Evolutionary conservation across 1,140 invertebrate genomes (phyloP).

Genomic region (Pachypsylla venusta): DNA sequence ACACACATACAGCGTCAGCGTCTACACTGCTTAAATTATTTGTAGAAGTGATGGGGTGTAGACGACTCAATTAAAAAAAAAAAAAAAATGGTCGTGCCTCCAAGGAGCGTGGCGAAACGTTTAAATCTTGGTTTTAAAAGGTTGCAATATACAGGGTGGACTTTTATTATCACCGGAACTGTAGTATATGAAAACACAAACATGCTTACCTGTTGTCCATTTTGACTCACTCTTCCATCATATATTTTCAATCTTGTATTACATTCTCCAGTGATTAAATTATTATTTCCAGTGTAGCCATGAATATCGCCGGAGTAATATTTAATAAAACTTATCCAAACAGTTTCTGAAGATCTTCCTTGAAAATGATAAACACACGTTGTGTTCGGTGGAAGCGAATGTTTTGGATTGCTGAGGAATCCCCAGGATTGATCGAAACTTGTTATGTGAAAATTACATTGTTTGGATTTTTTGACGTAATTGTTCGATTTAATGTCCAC

Average conservation of each 20-base stretch:
- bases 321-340: conserved; percentile 72
- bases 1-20: too few relatives aligned
- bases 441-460: conserved; percentile 59
- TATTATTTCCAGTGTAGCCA: conserved; percentile 38
- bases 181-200: too few relatives aligned
- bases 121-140: too few relatives aligned
- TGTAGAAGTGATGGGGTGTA: too few relatives aligned
- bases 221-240: conserved; percentile 47
- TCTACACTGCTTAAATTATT: too few relatives aligned
- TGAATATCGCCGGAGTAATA: conserved; percentile 50
- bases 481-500: conserved; percentile 55
- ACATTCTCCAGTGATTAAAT: conserved; percentile 43
- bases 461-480: conserved; percentile 51
- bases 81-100: too few relatives aligned
- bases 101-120: too few relatives aligned
- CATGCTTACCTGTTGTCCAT: too few relatives aligned
- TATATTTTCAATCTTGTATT: conserved; percentile 56
- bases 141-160: too few relatives aligned
- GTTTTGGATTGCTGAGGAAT: conserved; percentile 33
- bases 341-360: conserved; percentile 51
- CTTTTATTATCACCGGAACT: too few relatives aligned
- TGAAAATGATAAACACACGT: conserved; percentile 41
- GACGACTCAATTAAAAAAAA: too few relatives aligned
- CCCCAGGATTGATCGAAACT: conserved; percentile 57
- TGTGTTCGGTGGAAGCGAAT: conserved; percentile 35